Percentiles rank a stretch among this genome's conserved stretches.
These are phyloP conservation scores for Cyanoderma ruficeps DNA, from an alignment of 2,113 vertebrate species.

Conservation along the genomic window DNA sequence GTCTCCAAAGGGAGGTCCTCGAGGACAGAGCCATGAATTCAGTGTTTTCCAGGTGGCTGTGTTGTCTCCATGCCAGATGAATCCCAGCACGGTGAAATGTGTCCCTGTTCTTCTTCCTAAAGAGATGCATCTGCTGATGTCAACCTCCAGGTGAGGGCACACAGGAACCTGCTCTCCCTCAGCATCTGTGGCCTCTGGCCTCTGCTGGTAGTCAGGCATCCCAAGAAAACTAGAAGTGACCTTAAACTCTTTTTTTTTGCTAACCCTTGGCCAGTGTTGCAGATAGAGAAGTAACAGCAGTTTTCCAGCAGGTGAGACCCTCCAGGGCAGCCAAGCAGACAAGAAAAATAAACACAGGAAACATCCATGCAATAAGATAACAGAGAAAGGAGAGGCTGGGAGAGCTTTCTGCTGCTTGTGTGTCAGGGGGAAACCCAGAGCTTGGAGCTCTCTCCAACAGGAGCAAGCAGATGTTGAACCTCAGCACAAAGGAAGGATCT, in stretches of 20 bases:
- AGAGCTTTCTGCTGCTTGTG: background rate
- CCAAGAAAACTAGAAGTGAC: slow-evolving; percentile 24
- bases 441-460: background rate
- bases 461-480: background rate
- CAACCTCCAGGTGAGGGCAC: background rate
- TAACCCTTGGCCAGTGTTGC: background rate
- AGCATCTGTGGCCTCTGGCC: slow-evolving; percentile 16
- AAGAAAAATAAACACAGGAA: slow-evolving; percentile 61
- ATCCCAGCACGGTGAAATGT: background rate
- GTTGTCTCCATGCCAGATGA: background rate
- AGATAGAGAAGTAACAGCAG: background rate
- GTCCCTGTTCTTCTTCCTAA: background rate
- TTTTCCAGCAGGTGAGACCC: slow-evolving; percentile 62
- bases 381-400: background rate
- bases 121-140: background rate
- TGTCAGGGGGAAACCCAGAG: background rate
- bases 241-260: background rate
- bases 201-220: background rate
- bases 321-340: background rate
- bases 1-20: background rate
- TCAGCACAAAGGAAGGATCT: background rate
- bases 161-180: background rate
- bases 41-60: background rate
- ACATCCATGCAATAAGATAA: background rate
- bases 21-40: background rate